These are phyloP conservation scores for Pemphigus obesinymphae DNA, from an alignment of 1,140 invertebrate species.

Conservation along the genomic window DNA sequence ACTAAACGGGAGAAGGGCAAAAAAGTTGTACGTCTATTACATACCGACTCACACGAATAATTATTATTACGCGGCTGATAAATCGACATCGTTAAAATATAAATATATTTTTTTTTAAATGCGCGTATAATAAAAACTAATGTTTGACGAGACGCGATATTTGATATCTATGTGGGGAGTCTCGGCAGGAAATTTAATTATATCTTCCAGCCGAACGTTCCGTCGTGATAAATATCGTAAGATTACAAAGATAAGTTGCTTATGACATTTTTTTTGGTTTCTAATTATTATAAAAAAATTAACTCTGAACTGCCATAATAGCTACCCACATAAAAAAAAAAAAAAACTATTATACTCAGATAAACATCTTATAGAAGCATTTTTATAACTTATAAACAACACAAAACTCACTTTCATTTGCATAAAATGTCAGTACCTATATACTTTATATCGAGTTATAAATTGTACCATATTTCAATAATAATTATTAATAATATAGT, in stretches of 20 bases:
- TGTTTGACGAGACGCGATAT: neutral
- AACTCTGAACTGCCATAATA: no score
- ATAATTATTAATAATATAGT: no score
- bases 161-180: neutral
- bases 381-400: no score
- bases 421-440: no score
- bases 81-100: neutral
- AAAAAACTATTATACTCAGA: neutral
- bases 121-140: neutral
- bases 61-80: neutral
- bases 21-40: neutral
- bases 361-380: no score
- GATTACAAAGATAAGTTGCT: neutral
- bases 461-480: no score
- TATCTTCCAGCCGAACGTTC: neutral
- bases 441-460: no score
- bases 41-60: neutral
- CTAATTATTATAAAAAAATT: no score
- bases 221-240: neutral
- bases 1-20: neutral
- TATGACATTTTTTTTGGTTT: neutral
- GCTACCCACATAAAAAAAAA: neutral
- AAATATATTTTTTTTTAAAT: no score
- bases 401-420: no score
- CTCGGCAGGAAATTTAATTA: neutral